These are phyloP conservation scores for Notodonta ziczac DNA, from an alignment of 2,888 invertebrate genomes.

Conservation along the genomic window DNA sequence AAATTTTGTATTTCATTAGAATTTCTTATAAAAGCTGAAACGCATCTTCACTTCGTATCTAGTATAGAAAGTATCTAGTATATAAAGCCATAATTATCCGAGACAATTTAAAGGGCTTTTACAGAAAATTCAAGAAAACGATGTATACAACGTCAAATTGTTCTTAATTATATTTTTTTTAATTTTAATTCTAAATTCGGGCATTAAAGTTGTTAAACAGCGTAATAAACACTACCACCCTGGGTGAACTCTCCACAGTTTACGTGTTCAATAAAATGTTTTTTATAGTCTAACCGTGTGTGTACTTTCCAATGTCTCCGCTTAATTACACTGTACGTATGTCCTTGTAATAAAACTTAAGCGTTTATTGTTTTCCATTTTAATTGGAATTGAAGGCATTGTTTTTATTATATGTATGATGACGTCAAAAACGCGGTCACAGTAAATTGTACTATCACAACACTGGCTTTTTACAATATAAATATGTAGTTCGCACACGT, in stretches of 20 bases:
- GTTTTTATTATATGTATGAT: too few relatives aligned
- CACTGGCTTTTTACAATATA: too few relatives aligned
- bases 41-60: too few relatives aligned
- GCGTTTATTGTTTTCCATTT: not conserved
- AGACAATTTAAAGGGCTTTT: too few relatives aligned
- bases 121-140: too few relatives aligned
- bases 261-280: constrained; percentile 4
- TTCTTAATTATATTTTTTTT: too few relatives aligned
- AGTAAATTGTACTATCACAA: not conserved
- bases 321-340: not conserved
- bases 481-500: too few relatives aligned
- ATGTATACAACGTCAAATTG: too few relatives aligned
- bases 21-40: not conserved
- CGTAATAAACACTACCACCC: not conserved
- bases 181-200: not conserved
- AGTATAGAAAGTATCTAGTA: too few relatives aligned
- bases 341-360: not conserved
- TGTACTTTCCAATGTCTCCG: constrained; percentile 2
- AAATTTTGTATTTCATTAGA: not conserved
- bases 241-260: constrained; percentile 3
- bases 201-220: not conserved
- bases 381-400: not conserved
- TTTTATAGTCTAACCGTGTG: constrained; percentile 4
- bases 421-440: too few relatives aligned
- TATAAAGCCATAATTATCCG: too few relatives aligned